Conservation (phyloP, 2,113 vertebrate genomes). For the Panthera leo region DNA sequence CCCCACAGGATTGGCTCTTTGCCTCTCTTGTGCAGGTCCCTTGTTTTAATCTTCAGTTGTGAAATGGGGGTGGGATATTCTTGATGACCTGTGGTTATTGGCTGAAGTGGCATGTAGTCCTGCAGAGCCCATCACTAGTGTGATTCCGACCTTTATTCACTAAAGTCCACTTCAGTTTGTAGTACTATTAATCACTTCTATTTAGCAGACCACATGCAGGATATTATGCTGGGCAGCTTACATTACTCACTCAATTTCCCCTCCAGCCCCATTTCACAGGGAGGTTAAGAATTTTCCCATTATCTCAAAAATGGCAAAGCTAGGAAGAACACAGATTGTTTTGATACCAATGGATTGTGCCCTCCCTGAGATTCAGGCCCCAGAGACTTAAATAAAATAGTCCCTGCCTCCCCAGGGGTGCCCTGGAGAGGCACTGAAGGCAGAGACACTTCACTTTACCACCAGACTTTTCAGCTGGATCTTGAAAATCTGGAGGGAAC, state of each 20-base stretch:
- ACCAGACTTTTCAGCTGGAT: background rate
- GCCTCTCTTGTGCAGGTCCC: fast-evolving
- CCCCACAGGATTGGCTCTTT: background rate
- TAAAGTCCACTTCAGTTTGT: background rate
- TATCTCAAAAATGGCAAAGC: background rate
- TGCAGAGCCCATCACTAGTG: background rate
- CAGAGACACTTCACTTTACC: background rate
- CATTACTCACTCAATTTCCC: background rate
- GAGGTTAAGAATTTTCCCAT: background rate
- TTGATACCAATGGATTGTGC: background rate
- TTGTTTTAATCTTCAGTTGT: background rate
- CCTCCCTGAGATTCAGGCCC: background rate
- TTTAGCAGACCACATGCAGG: background rate
- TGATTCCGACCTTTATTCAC: background rate
- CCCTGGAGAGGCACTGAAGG: background rate
- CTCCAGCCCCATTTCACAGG: background rate
- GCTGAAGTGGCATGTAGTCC: background rate
- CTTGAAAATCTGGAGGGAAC: background rate
- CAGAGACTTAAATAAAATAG: background rate
- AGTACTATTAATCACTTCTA: background rate
- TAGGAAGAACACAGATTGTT: background rate
- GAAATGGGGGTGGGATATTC: background rate
- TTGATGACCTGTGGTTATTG: background rate
- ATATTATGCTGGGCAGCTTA: background rate
- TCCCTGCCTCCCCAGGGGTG: background rate